Evolutionary conservation across 2,888 invertebrate species (phyloP), one percentile per base, ranked within the genome.

Genomic region (Bellardia pandia): DNA sequence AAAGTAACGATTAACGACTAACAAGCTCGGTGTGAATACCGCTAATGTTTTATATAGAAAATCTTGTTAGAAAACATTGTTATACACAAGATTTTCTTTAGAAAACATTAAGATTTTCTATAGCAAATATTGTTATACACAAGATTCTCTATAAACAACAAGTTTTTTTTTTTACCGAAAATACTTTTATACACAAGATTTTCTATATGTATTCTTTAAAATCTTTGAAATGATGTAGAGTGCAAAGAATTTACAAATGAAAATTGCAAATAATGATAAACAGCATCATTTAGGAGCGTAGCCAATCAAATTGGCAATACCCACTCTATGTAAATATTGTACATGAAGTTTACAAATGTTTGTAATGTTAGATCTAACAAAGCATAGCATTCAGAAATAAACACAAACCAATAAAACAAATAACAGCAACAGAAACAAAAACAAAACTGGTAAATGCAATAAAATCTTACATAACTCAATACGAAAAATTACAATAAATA

Each of bases 381-480:
- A 56, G 14, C 33, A 37, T 4, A 33, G 11, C 14, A 33, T 33
- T 60, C 8, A 62, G 62, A 30, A 30, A 30, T 6, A 56, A 56
- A 56, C 56, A 1, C 51, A 80, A 53, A 56, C 14, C 14, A 75
- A 58, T 23, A 23, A 23, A 42, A 66, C 9, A 45, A 3, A 66
- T 71, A 42, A 11, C 11, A 53, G 16, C 23, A 71, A 56, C 3
- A 8, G 2, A 23, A 23, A 23, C 7, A 68, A 45, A 30, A 53
- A 71, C 37, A 53, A 53, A 37, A 51, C 11, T 23, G 33, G 53
- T 23, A 64, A 76, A 51, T 69, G 51, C 58, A 82, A 60, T 60
- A 82, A 68, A 48, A 51, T 51, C 74, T 82, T 82, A 76, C 75
- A 69, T 82, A 82, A 82, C 56, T 76, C 0, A 51, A 69, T 13